Base-by-base conservation (phyloP, 2,888 invertebrate genomes). In the Latrodectus elegans region DNA sequence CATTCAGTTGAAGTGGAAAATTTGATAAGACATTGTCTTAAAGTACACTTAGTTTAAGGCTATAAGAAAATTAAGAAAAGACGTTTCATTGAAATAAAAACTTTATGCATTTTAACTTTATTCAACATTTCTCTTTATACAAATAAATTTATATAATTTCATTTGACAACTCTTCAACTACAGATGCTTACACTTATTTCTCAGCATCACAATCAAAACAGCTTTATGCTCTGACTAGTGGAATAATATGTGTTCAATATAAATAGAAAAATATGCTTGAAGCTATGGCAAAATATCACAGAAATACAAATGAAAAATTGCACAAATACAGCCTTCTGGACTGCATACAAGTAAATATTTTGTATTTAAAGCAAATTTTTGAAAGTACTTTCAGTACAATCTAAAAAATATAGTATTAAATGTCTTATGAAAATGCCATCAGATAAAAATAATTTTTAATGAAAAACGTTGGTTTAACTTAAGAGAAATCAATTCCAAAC, bases 171-270 rank as follows among this genome's bases (percentile, higher is more conserved):
- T 72, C 12, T 52, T 38, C 22, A 17, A 55, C 17, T 26, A 11
- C 38, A 38, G 75, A 75, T 85, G 84, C 84, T 85, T 85, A 85
- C 84, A 68, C 84, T 85, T 84, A 53, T 73, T 84, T 84, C 84
- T 84, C 84, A 84, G 84, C 84, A 85, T 74, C 67, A 67, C 6
- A 77, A 52, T 17, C 67, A 60, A 55, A 38, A 38, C 38, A 38
- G 6, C 4, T 38, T 38, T 38, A 38, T 38, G 38, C 38, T 38
- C 38, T 38, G 38, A 38, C 38, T 38, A 38, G 38, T 38, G 0
- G 38, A 38, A 38, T 22, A 22, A 22, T 38, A 38, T 6, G 6
- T 1, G 38, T 38, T 38, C 38, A 38, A 38, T 6, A 38, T 38
- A 38, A 38, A 38, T 38, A 38, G 38, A 38, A 38, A 38, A 38